phyloP scores from a whole-genome alignment of 1,140 invertebrate species.

The Ooceraea biroi region DNA sequence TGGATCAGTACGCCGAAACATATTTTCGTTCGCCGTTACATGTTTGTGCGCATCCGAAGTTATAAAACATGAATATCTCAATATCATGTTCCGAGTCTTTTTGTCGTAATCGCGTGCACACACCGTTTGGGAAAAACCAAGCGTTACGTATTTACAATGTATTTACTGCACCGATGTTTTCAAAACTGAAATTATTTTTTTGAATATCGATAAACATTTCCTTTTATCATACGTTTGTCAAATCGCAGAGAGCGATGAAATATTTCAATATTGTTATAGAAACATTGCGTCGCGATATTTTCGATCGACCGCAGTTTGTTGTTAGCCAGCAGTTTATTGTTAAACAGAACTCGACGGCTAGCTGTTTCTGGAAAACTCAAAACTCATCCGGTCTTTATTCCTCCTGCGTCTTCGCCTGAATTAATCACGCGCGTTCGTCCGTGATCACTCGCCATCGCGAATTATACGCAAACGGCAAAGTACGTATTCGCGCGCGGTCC shows the following conservation, averaged over 20 bases:
- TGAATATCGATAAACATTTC: not conserved
- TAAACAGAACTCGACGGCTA: too few relatives aligned
- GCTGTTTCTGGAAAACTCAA: not conserved
- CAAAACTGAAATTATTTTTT: constrained; percentile 22
- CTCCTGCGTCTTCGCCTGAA: not conserved
- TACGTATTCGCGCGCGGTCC: not conserved
- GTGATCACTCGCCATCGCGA: not conserved
- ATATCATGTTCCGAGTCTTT: not conserved
- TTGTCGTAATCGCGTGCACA: not conserved
- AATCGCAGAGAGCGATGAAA: not conserved
- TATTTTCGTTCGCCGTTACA: too few relatives aligned
- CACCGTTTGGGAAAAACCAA: not conserved
- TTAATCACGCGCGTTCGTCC: not conserved
- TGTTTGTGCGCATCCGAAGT: not conserved
- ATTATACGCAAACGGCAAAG: not conserved
- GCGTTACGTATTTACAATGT: not conserved
- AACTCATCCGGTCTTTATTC: not conserved
- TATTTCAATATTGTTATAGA: constrained; percentile 34
- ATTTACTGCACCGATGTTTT: constrained; percentile 14
- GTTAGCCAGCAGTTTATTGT: too few relatives aligned
- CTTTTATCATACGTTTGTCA: not conserved
- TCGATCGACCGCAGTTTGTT: too few relatives aligned
- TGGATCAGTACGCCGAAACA: not conserved
- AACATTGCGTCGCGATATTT: constrained; percentile 13
- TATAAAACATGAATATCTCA: not conserved